phyloP scores from a whole-genome alignment of 2,888 invertebrate species.

The Ceriagrion tenellum region DNA sequence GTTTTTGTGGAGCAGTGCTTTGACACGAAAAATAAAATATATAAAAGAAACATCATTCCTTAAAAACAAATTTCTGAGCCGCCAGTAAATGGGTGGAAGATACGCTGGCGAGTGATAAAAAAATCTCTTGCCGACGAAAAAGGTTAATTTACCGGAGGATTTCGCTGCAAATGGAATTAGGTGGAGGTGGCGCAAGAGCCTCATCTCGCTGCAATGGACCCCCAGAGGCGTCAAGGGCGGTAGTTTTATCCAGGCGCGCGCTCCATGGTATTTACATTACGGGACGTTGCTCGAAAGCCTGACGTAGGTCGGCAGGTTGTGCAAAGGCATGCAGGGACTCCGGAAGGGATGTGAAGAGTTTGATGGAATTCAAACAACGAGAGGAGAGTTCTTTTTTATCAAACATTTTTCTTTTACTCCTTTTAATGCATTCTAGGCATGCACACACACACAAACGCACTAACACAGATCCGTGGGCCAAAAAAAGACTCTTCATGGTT shows the following conservation, averaged over 20 bases:
- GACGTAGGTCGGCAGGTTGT: neutral
- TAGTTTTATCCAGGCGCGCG: neutral
- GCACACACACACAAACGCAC: no score
- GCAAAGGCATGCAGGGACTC: neutral
- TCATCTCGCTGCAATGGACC: neutral
- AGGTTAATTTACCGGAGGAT: neutral
- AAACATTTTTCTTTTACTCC: neutral
- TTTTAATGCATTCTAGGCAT: neutral
- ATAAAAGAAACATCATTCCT: no score
- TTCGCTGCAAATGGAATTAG: neutral
- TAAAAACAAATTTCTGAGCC: no score
- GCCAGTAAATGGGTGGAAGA: no score
- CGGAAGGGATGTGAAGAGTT: neutral
- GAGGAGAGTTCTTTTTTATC: neutral
- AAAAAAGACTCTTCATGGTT: neutral
- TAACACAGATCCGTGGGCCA: neutral
- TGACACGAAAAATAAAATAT: neutral
- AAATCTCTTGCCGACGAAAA: neutral
- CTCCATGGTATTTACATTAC: neutral
- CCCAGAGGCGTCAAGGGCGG: conserved; percentile 3
- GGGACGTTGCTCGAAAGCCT: neutral
- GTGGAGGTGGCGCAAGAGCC: neutral
- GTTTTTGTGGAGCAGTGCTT: neutral
- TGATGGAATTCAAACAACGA: neutral
- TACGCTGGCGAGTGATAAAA: neutral